Base-by-base conservation (phyloP, 2,113 vertebrate species). In the Apeltes quadracus region DNA sequence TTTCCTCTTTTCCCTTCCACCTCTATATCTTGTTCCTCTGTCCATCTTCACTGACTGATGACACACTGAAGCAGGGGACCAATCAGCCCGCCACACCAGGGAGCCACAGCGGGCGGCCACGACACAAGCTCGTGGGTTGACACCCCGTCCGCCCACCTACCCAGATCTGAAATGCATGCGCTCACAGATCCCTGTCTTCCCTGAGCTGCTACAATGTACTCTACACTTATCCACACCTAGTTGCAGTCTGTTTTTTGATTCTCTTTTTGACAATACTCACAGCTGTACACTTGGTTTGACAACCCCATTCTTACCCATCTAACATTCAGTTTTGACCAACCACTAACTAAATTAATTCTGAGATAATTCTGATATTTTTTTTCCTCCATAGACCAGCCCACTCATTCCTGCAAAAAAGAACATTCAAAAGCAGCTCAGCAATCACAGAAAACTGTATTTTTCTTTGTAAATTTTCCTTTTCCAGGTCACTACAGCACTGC, bases 31-130 rank as follows among this genome's bases (percentile, higher is more conserved):
- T 23, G 22, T 20, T 61, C 36, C 22, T 55, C 38, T 15, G 8
- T 23, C 16, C 27, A 53, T 46, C 55, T 25, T 75, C 32, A 25
- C 48, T 69, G 73, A 71, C 75, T 83, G 73, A 82, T 65, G 63
- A 46, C 70, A 81, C 57, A 59, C 57, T 84, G 84, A 78, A 73
- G 72, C 81, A 84, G 79, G 75, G 81, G 70, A 87, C 85, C 77
- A 79, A 80, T 87, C 65, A 55, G 59, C 74, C 68, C 84, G 82
- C 72, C 16, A 51, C 76, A 65, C 76, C 41, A 4, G 70, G 79
- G 59, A 53, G 70, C 71, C 76, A 67, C 81, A 82, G 78, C 83
- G 77, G 78, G 79, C 9, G 18, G 67, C 74, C 55, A 15, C 6
- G 72, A 78, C 89, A 91, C 84, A 65, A 84, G 89, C 79, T 36